These are phyloP conservation scores for Gnathonemus longibarbis DNA, from an alignment of 2,113 vertebrate genomes.

Conservation along the genomic window DNA sequence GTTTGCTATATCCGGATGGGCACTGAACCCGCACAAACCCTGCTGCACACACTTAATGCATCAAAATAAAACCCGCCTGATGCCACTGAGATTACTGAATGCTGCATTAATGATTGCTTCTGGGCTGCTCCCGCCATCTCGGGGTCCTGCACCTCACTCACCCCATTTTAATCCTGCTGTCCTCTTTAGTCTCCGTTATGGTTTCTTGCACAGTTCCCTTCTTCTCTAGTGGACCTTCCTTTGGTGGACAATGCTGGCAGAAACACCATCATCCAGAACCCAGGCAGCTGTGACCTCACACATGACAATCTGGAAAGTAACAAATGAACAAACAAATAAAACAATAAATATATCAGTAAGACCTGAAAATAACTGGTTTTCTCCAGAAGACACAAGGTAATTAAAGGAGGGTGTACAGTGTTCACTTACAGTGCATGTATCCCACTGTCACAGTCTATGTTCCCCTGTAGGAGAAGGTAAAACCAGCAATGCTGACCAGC, in stretches of 20 bases:
- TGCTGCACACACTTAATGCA: neutral
- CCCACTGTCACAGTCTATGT: neutral
- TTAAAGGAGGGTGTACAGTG: neutral
- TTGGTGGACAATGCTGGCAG: constrained; percentile 7
- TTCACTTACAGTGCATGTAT: neutral
- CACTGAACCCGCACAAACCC: neutral
- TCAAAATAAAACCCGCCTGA: neutral
- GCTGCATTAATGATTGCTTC: neutral
- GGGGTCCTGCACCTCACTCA: constrained; percentile 44
- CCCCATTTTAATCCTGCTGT: constrained; percentile 56
- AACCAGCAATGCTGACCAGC: neutral
- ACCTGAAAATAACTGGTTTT: neutral
- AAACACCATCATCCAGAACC: constrained; percentile 30
- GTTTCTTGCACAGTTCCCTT: constrained; percentile 29
- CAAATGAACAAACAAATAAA: constrained; percentile 16
- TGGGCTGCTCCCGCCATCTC: neutral
- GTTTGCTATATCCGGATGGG: neutral
- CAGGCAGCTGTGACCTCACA: constrained; percentile 40
- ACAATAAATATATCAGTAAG: neutral
- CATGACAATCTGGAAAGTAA: constrained; percentile 27
- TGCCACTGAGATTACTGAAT: neutral
- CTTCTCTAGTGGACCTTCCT: constrained; percentile 29
- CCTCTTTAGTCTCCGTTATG: constrained; percentile 24
- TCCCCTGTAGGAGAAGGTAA: neutral
- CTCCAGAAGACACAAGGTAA: neutral